Conservation (phyloP, 1,140 invertebrate species). For the Ectropis grisescens region DNA sequence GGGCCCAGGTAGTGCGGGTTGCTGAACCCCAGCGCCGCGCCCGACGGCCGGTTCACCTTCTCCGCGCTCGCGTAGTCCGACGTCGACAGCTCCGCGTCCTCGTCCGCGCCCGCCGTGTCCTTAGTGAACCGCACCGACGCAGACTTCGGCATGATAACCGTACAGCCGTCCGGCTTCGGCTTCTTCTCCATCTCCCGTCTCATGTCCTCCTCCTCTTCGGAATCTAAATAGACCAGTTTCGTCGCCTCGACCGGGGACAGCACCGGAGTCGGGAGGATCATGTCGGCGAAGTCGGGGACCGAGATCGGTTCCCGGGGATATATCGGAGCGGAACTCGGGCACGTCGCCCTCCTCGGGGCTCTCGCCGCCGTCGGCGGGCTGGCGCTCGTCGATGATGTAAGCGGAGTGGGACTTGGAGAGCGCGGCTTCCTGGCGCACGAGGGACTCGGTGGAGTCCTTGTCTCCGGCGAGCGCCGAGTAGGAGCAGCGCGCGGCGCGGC, state of each 20-base stretch:
- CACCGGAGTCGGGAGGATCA: constrained; percentile 75
- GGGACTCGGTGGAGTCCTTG: constrained; percentile 79
- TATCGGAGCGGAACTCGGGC: constrained; percentile 24
- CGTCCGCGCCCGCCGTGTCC: constrained; percentile 61
- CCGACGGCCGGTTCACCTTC: constrained; percentile 72
- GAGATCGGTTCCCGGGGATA: constrained; percentile 81
- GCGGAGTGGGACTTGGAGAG: constrained; percentile 76
- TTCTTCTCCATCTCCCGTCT: constrained; percentile 20
- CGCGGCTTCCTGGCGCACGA: constrained; percentile 40
- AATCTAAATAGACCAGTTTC: constrained; percentile 79
- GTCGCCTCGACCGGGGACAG: constrained; percentile 79
- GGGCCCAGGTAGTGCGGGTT: constrained; percentile 82
- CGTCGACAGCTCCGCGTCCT: constrained; percentile 77
- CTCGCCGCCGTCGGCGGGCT: constrained; percentile 41
- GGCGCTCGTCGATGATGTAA: constrained; percentile 71
- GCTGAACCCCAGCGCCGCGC: constrained; percentile 74
- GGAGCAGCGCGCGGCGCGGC: constrained; percentile 77
- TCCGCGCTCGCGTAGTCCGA: constrained; percentile 85
- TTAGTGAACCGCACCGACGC: constrained; percentile 74
- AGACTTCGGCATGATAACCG: constrained; percentile 74
- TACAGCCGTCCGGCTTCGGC: constrained; percentile 9
- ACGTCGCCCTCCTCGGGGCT: too few relatives aligned
- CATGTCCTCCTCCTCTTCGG: constrained; percentile 76
- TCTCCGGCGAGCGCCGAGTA: constrained; percentile 80
- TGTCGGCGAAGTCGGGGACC: constrained; percentile 80